Base-by-base conservation (phyloP, 1,140 invertebrate genomes). In the Lithobius niger region DNA sequence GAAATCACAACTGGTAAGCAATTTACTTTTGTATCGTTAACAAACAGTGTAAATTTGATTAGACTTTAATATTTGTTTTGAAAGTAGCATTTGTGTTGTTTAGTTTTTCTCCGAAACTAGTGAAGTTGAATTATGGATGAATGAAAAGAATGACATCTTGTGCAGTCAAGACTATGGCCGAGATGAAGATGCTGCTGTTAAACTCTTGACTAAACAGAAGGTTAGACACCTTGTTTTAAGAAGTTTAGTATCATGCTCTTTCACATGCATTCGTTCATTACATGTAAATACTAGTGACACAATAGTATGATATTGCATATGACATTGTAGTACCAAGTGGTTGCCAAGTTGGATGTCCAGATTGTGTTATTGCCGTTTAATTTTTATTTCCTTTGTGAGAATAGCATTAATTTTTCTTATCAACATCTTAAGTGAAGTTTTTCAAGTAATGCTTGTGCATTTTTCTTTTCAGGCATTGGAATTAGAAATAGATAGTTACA, bases 61-160 rank as follows among this genome's bases (percentile, higher is more conserved):
- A 36, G 10, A 27, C 27, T 54, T 44, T 1, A 43, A 44, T 22
- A 25, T n/a, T 54, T 44, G 13, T 42, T 36, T 36, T 36, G 31
- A 36, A 36, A 36, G n/a, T 36, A 36, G n/a, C n/a, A n/a, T 70
- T 86, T 84, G 65, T n/a, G 27, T 36, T 56, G 40, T 57, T 27
- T 61, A 67, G 54, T 73, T 69, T 52, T 61, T 73, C 50, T 68
- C 67, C 26, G 91, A 95, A 68, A 85, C 88, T 3, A 82, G 82
- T 56, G 92, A 97, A 74, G 84, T 95, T 59, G 92, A 96, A 71
- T 82, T 83, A 48, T 96, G 92, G 92, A 77, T 96, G 49, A 80
- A 80, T 36, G 90, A 95, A 72, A 88, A 88, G 66, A 83, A 82
- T 48, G 84, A 87, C 55, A 79, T 87, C 22, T 69, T 93, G 4